Percentiles rank a stretch among this genome's conserved stretches.
Conservation (phyloP, 64 coral and sea anemone species). For the Montipora sp. region DNA sequence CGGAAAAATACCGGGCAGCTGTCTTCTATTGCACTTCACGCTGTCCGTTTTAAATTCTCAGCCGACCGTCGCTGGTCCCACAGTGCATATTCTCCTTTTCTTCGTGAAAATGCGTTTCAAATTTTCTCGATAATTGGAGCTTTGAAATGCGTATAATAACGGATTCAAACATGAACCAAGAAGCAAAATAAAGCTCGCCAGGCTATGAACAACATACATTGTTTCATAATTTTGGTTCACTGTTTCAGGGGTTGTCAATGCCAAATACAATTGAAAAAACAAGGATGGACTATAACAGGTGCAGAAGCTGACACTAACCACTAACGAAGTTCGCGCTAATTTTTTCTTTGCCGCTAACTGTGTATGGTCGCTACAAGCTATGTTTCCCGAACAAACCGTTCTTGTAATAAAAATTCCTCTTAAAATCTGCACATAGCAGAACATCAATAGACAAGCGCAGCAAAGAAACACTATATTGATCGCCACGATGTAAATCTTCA, state of each 20-base stretch:
- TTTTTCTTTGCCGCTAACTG: constrained; percentile 34
- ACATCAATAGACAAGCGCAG: constrained; percentile 13
- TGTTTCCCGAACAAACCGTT: constrained; percentile 21
- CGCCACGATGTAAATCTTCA: constrained; percentile 2
- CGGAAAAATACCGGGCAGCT: too few species aligned
- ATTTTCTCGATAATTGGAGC: constrained; percentile 49
- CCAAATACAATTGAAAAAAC: constrained; percentile 29
- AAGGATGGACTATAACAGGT: constrained; percentile 44
- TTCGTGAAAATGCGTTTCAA: constrained; percentile 15
- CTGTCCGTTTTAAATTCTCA: neutral
- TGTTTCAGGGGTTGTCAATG: neutral
- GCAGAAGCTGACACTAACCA: constrained; percentile 37
- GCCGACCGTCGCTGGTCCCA: neutral
- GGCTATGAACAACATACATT: constrained; percentile 15
- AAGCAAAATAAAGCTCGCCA: constrained; percentile 32
- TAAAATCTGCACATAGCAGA: constrained; percentile 60
- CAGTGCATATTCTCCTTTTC: neutral
- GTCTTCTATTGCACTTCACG: too few species aligned
- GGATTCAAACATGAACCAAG: constrained; percentile 65
- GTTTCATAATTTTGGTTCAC: neutral
- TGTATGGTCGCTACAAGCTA: neutral
- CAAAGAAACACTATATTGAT: neutral
- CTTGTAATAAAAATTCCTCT: constrained; percentile 54
- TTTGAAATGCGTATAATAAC: constrained; percentile 60
- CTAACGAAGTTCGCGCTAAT: constrained; percentile 38